phyloP scores from a whole-genome alignment of 2,888 invertebrate species.

The Melieria picta region DNA sequence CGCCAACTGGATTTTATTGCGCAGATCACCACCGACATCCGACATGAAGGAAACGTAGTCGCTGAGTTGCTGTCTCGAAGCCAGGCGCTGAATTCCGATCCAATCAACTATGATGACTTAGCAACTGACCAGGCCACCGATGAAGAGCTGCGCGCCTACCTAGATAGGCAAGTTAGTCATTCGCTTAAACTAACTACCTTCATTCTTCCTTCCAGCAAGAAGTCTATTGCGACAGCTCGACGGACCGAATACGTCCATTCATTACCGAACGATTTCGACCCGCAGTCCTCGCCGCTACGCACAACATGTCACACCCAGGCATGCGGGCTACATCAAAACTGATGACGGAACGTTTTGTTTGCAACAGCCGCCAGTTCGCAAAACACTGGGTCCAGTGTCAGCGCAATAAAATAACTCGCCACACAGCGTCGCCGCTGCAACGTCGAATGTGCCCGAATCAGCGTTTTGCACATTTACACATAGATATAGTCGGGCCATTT shows the following conservation, averaged over 20 bases:
- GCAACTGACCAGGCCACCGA: no score
- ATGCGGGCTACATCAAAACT: background rate
- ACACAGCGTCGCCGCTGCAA: background rate
- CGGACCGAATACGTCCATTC: conserved; percentile 32
- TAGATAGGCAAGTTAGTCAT: no score
- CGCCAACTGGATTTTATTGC: no score
- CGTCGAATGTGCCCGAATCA: background rate
- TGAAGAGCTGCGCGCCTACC: no score
- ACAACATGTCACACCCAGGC: conserved; percentile 2
- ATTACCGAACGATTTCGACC: conserved; percentile 36
- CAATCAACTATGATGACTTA: no score
- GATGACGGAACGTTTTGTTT: conserved; percentile 43
- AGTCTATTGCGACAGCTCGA: conserved; percentile 37
- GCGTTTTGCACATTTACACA: conserved; percentile 33
- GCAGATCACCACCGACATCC: no score
- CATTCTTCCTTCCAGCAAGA: background rate
- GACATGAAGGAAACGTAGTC: no score
- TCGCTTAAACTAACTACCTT: conserved; percentile 6
- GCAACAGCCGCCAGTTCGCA: conserved; percentile 32
- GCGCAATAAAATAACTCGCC: background rate
- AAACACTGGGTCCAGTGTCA: background rate
- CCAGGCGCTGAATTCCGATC: no score
- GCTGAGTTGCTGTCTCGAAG: no score
- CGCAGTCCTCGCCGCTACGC: conserved; percentile 6
- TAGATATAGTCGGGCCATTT: conserved; percentile 58